Evolutionary conservation across 2,113 vertebrate species (phyloP).

Genomic region (Amazona vittata): DNA sequence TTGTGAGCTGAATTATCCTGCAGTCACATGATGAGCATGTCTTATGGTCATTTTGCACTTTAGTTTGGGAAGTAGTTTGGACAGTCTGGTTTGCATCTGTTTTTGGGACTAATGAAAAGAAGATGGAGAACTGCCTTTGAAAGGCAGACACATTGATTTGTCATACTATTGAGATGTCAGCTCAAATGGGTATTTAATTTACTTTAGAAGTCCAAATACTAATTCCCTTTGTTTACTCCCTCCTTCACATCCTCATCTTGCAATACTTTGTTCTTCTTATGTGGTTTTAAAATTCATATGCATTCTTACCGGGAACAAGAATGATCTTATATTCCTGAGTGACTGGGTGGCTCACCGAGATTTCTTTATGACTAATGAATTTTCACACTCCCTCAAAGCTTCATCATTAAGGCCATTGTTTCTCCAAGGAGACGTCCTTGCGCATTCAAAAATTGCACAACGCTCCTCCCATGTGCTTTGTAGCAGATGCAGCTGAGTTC

Average conservation of each 20-base stretch:
- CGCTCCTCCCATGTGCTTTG: not conserved
- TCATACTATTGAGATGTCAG: not conserved
- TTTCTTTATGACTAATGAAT: constrained; percentile 41
- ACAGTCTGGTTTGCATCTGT: not conserved
- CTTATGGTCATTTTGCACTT: not conserved
- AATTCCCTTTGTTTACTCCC: not conserved
- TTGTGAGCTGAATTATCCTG: not conserved
- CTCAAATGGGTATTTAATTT: not conserved
- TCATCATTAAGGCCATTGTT: not conserved
- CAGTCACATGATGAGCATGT: not conserved
- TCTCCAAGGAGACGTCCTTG: not conserved
- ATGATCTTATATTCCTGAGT: constrained; percentile 16
- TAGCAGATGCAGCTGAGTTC: not conserved
- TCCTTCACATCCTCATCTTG: not conserved
- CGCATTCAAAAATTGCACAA: accelerated
- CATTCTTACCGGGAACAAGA: not conserved
- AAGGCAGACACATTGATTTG: not conserved
- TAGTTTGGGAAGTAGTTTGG: not conserved
- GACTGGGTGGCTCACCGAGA: constrained; percentile 3
- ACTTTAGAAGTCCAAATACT: not conserved
- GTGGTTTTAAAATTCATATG: not conserved
- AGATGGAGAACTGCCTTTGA: not conserved
- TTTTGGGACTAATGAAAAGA: not conserved
- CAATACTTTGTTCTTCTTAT: not conserved
- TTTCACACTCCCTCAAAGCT: not conserved